A percentile compares a stretch with the other conserved stretches of the same genome.
Evolutionary conservation across 2,113 vertebrate species (phyloP).

Genomic region (Callorhinus ursinus): DNA sequence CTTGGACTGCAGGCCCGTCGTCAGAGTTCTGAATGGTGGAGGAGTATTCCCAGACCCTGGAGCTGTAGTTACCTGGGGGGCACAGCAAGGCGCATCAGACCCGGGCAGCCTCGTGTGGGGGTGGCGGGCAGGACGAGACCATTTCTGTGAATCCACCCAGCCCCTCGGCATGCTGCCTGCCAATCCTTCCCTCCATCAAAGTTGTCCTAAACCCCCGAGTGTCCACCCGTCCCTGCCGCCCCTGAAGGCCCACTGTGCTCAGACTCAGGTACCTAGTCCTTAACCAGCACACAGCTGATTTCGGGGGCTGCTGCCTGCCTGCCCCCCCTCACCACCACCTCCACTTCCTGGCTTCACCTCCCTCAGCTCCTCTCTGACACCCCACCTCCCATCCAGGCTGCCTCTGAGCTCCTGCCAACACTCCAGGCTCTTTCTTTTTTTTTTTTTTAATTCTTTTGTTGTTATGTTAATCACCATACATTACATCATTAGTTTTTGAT

Average conservation of each 20-base stretch:
- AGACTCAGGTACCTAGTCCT: background rate
- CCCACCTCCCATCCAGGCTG: background rate
- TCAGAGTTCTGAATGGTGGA: conserved; percentile 85
- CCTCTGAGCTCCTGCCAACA: background rate
- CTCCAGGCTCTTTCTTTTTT: background rate
- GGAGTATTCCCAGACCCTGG: conserved; percentile 87
- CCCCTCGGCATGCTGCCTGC: rapidly evolving
- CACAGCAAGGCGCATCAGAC: conserved; percentile 50
- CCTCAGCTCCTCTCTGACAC: rapidly evolving
- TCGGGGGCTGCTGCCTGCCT: background rate
- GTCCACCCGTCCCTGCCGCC: rapidly evolving
- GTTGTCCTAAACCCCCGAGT: background rate
- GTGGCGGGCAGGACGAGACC: no score
- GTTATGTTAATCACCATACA: no score
- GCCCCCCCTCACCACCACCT: rapidly evolving
- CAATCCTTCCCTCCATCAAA: background rate
- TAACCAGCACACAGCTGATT: rapidly evolving
- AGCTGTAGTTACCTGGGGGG: conserved; percentile 87
- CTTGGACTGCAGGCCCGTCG: conserved; percentile 81
- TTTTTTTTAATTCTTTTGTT: no score
- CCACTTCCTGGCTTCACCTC: background rate
- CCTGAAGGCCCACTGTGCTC: background rate
- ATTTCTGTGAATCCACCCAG: background rate
- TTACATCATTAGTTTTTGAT: no score
- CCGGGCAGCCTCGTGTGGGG: rapidly evolving